phyloP scores from a whole-genome alignment of 1,140 invertebrate species.

The Elymnias hypermnestra region DNA sequence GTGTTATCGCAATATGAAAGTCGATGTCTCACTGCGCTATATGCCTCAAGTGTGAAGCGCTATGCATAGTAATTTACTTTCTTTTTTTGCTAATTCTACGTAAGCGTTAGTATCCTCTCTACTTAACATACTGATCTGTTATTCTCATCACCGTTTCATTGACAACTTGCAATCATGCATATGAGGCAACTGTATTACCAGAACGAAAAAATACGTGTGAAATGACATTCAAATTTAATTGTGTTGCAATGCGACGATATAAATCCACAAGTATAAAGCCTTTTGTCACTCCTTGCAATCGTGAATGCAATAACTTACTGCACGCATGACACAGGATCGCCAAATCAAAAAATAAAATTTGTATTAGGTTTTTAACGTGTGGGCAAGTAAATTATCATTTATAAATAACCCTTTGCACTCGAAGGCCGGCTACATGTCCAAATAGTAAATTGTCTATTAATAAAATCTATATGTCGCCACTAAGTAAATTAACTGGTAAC shows the following conservation, averaged over 20 bases:
- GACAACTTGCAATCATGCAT: slow-evolving; percentile 55
- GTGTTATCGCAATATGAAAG: too few relatives aligned
- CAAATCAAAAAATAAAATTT: slow-evolving; percentile 35
- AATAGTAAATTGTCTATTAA: too few relatives aligned
- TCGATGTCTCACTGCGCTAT: too few relatives aligned
- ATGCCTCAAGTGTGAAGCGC: slow-evolving; percentile 22
- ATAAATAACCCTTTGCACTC: too few relatives aligned
- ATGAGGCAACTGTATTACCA: slow-evolving; percentile 5
- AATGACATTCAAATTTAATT: slow-evolving; percentile 16
- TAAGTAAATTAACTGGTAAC: too few relatives aligned
- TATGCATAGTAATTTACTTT: too few relatives aligned
- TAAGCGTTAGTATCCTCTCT: slow-evolving; percentile 32
- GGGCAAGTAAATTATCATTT: too few relatives aligned
- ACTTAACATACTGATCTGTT: slow-evolving; percentile 23
- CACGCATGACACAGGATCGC: slow-evolving; percentile 37
- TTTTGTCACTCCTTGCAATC: slow-evolving; percentile 32
- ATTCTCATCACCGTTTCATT: slow-evolving; percentile 13
- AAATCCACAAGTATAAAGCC: slow-evolving; percentile 29
- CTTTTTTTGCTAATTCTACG: slow-evolving; percentile 36
- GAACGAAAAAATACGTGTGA: slow-evolving; percentile 2
- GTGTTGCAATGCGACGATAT: slow-evolving; percentile 16
- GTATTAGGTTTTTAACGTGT: slow-evolving; percentile 20
- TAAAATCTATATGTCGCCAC: too few relatives aligned
- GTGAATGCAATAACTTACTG: slow-evolving; percentile 33
- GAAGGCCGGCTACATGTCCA: too few relatives aligned